phyloP scores from a whole-genome alignment of 64 coral and sea anemone species.

The Trachythela sp. region DNA sequence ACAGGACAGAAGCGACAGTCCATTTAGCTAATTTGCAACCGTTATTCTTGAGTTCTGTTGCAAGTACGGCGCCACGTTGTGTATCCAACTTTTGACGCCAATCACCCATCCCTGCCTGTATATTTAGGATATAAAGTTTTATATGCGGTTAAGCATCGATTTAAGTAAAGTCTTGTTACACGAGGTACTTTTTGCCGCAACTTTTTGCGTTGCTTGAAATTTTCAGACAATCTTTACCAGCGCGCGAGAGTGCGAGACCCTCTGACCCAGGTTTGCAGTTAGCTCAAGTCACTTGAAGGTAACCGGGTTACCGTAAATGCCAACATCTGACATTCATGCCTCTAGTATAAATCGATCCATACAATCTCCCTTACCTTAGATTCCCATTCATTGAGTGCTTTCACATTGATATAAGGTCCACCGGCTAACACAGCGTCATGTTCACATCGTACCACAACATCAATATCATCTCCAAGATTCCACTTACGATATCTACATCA shows the following conservation, averaged over 20 bases:
- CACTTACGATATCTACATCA: conserved; percentile 86
- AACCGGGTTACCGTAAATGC: no score
- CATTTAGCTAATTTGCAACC: conserved; percentile 97
- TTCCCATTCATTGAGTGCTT: conserved; percentile 98
- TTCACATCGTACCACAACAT: conserved; percentile 88
- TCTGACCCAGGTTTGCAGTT: no score
- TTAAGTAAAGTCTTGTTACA: no score
- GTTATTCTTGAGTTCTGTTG: conserved; percentile 94
- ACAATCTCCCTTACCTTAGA: conserved; percentile 54
- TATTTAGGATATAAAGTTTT: not conserved
- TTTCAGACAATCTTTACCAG: no score
- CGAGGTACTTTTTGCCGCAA: no score
- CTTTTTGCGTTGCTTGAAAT: no score
- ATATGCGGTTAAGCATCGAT: no score
- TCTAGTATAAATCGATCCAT: not conserved
- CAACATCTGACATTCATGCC: no score
- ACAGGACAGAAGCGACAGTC: conserved; percentile 77
- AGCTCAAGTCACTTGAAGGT: no score
- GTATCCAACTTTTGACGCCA: conserved; percentile 98
- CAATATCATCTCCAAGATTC: conserved; percentile 91
- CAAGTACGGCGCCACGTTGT: conserved; percentile 92
- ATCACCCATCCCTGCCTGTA: conserved; percentile 74
- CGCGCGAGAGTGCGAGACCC: no score
- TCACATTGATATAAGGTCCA: conserved; percentile 66
- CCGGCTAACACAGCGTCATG: conserved; percentile 71